phyloP scores from a whole-genome alignment of 2,888 invertebrate genomes.

The Coenonympha glycerion region DNA sequence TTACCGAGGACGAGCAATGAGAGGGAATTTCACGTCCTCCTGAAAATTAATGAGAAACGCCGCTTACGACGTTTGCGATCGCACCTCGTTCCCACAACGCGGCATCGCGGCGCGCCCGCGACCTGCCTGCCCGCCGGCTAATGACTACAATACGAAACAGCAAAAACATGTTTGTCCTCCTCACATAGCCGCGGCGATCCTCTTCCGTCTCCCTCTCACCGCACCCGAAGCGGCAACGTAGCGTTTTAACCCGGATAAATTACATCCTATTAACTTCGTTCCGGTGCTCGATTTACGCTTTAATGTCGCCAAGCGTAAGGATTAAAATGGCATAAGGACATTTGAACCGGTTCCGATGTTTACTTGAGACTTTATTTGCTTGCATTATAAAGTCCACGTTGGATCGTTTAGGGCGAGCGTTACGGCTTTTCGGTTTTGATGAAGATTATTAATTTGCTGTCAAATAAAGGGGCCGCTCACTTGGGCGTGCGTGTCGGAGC shows the following conservation, averaged over 20 bases:
- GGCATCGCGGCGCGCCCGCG: constrained; percentile 56
- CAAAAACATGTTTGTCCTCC: constrained; percentile 57
- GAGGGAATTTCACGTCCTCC: constrained; percentile 66
- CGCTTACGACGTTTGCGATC: constrained; percentile 66
- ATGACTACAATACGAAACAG: constrained; percentile 57
- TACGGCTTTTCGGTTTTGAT: constrained; percentile 59
- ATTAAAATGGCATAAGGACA: constrained; percentile 67
- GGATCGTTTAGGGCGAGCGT: constrained; percentile 46
- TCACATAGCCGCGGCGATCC: constrained; percentile 32
- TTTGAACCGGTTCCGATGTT: constrained; percentile 51
- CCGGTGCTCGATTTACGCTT: constrained; percentile 71
- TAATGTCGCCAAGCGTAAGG: constrained; percentile 63
- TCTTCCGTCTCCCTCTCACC: constrained; percentile 51
- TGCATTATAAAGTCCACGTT: constrained; percentile 62
- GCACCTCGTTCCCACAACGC: constrained; percentile 62
- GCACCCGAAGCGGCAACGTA: constrained; percentile 68
- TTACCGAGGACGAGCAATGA: constrained; percentile 57
- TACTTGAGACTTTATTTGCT: constrained; percentile 59
- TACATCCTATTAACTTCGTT: constrained; percentile 73
- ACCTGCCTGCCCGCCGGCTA: constrained; percentile 51
- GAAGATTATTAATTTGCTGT: constrained; percentile 75
- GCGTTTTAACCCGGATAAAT: constrained; percentile 71
- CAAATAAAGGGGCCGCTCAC: constrained; percentile 75
- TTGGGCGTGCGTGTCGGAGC: constrained; percentile 75
- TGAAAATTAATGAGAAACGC: constrained; percentile 71